Evolutionary conservation across 1,140 invertebrate species (phyloP).

Genomic region (Arion vulgaris): DNA sequence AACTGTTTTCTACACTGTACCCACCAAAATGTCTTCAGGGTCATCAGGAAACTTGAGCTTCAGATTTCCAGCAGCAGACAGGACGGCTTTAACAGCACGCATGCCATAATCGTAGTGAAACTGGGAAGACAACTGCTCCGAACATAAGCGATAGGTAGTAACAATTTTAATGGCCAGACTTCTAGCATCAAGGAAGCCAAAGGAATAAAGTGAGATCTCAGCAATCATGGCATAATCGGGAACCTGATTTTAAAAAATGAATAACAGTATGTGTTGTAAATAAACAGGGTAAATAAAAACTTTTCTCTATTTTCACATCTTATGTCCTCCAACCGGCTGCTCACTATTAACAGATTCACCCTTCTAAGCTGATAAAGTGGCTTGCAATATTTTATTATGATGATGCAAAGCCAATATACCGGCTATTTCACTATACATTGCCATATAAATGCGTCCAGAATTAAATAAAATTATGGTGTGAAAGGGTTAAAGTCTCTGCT

Average conservation of each 20-base stretch:
- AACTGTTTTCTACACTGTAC: not conserved
- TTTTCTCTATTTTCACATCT: too few species aligned
- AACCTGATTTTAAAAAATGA: constrained; percentile 46
- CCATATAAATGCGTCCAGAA: too few species aligned
- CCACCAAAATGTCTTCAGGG: constrained; percentile 72
- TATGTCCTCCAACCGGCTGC: too few species aligned
- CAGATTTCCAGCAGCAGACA: constrained; percentile 73
- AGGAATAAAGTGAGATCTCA: constrained; percentile 73
- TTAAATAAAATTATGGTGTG: too few species aligned
- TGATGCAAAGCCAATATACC: too few species aligned
- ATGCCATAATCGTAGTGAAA: constrained; percentile 75
- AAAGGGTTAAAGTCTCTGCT: too few species aligned
- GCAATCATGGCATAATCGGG: constrained; percentile 74
- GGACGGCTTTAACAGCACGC: constrained; percentile 73
- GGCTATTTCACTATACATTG: too few species aligned
- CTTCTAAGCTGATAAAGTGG: too few species aligned
- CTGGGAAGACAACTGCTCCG: constrained; percentile 73
- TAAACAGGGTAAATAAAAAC: too few species aligned
- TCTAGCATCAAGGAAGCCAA: constrained; percentile 72
- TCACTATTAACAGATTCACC: too few species aligned
- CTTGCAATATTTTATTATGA: too few species aligned
- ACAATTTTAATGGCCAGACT: constrained; percentile 73
- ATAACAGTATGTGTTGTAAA: not conserved
- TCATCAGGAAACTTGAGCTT: constrained; percentile 73
- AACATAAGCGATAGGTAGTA: constrained; percentile 72